phyloP scores from a whole-genome alignment of 1,140 invertebrate species.

The Musca vetustissima region DNA sequence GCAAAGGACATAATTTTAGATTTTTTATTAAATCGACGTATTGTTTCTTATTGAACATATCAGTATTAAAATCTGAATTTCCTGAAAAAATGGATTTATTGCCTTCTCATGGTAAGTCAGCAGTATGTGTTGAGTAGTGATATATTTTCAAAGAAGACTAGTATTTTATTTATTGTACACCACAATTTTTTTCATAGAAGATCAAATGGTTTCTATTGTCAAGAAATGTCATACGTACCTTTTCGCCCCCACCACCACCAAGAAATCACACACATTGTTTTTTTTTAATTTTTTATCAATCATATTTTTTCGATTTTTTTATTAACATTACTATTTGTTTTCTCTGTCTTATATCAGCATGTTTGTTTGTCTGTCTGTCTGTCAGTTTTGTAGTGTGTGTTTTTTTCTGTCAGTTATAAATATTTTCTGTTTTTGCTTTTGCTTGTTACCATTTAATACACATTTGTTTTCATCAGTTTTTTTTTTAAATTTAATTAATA shows the following conservation, averaged over 20 bases:
- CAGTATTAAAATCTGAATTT: no score
- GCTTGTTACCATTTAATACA: conserved; percentile 7
- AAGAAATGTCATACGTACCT: background rate
- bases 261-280: background rate
- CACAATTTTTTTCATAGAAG: no score
- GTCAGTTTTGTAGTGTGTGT: background rate
- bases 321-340: conserved; percentile 9
- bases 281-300: conserved; percentile 22
- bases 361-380: background rate
- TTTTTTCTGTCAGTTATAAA: conserved; percentile 11
- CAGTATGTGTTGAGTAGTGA: no score
- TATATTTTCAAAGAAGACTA: no score
- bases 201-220: no score
- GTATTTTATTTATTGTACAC: no score
- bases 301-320: conserved; percentile 18
- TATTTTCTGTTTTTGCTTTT: conserved; percentile 3
- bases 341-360: background rate
- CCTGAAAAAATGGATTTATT: no score
- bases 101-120: no score
- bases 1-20: no score
- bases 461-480: conserved; percentile 6
- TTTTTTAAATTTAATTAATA: background rate
- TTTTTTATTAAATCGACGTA: no score
- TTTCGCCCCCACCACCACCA: background rate
- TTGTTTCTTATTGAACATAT: no score